These are phyloP conservation scores for Allobates femoralis DNA, from an alignment of 2,797 vertebrate species.

Conservation along the genomic window DNA sequence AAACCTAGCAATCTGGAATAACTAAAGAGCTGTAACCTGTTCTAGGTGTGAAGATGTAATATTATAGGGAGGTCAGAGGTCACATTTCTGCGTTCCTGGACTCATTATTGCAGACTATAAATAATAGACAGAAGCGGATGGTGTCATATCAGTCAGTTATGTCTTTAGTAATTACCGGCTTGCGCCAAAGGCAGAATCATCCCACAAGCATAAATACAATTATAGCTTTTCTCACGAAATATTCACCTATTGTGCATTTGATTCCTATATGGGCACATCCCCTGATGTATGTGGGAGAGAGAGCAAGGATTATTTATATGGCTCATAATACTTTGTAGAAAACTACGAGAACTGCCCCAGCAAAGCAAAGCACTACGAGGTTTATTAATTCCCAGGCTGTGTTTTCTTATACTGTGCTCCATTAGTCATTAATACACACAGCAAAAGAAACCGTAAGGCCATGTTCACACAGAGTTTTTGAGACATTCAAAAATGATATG, in stretches of 20 bases:
- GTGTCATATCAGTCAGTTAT: slow-evolving; percentile 5
- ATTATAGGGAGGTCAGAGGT: slow-evolving; percentile 11
- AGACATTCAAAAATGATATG: too few relatives aligned
- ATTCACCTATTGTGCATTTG: not conserved
- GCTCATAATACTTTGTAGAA: not conserved
- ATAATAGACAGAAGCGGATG: not conserved
- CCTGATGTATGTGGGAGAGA: not conserved
- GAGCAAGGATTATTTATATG: slow-evolving; percentile 21
- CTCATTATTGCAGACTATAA: not conserved
- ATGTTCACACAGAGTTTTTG: too few relatives aligned
- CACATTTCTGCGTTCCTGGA: not conserved
- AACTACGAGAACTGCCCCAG: not conserved
- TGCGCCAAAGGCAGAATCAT: slow-evolving; percentile 5
- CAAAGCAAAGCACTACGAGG: not conserved
- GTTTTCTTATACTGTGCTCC: not conserved
- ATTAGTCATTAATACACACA: not conserved
- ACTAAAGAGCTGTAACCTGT: not conserved
- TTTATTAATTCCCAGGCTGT: not conserved
- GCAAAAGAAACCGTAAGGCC: too few relatives aligned
- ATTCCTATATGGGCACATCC: not conserved
- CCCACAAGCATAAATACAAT: slow-evolving; percentile 30
- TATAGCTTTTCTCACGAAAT: not conserved
- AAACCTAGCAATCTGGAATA: not conserved
- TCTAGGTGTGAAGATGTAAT: not conserved
- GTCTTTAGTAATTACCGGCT: slow-evolving; percentile 34